These are phyloP conservation scores for Charaxes varanes DNA, from an alignment of 1,140 invertebrate species.

Conservation along the genomic window DNA sequence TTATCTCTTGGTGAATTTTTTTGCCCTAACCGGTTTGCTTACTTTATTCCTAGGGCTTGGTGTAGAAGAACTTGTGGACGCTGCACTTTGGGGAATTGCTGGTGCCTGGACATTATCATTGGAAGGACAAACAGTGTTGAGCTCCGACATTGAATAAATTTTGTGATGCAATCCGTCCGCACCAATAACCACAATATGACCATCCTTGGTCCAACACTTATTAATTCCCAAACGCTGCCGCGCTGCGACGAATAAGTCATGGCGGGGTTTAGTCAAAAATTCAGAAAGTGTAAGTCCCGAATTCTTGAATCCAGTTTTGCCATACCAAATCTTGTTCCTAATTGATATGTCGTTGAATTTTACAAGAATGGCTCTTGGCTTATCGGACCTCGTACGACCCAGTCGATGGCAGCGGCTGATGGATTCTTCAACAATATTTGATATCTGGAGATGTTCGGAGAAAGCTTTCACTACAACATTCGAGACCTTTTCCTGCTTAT, in stretches of 20 bases:
- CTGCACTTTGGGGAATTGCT: too few species aligned
- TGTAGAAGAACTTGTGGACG: too few species aligned
- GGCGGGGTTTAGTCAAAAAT: conserved; percentile 5
- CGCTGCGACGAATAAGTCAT: conserved; percentile 3
- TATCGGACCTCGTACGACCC: not conserved
- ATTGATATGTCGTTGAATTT: not conserved
- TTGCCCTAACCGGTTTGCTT: too few species aligned
- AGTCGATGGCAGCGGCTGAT: conserved; percentile 1
- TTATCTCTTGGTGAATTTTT: too few species aligned
- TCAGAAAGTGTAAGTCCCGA: conserved; percentile 7
- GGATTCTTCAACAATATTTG: not conserved
- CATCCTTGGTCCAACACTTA: too few species aligned
- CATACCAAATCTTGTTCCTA: conserved; percentile 2
- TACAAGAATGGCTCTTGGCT: conserved; percentile 4
- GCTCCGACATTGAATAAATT: too few species aligned
- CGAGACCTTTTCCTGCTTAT: not conserved
- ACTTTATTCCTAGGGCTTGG: too few species aligned
- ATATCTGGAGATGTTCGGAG: too few species aligned
- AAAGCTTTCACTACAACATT: too few species aligned
- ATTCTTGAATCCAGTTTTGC: conserved; percentile 2
- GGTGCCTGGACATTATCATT: too few species aligned
- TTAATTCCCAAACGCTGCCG: conserved; percentile 4
- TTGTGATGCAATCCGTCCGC: not conserved
- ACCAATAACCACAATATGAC: not conserved
- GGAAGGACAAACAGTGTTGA: too few species aligned